Conservation (phyloP, 2,888 invertebrate genomes). For the Sympetrum striolatum region DNA sequence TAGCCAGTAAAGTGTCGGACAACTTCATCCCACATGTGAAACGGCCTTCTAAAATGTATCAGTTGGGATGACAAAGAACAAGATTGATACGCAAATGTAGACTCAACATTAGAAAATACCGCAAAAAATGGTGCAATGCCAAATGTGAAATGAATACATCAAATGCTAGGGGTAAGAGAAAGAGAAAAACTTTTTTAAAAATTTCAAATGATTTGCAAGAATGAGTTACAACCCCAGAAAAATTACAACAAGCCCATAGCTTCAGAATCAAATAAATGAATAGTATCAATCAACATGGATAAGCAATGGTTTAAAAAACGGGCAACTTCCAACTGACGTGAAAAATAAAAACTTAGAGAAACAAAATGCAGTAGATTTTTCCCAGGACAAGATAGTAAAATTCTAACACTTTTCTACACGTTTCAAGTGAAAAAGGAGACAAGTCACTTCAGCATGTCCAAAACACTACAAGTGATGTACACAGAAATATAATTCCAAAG, state of each 20-base stretch:
- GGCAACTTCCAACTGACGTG: conserved; percentile 33
- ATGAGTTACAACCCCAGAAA: conserved; percentile 8
- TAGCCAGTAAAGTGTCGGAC: not conserved
- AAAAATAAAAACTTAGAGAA: conserved; percentile 30
- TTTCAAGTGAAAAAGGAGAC: conserved; percentile 36
- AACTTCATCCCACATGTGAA: conserved; percentile 34
- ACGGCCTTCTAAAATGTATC: conserved; percentile 10
- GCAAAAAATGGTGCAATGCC: conserved; percentile 37
- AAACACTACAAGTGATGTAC: conserved; percentile 34
- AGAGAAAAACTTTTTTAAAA: not conserved
- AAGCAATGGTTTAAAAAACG: conserved; percentile 38
- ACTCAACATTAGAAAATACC: conserved; percentile 39
- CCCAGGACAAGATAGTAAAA: conserved; percentile 28
- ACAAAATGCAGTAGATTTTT: conserved; percentile 44
- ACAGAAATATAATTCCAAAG: conserved; percentile 31
- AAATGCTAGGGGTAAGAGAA: not conserved
- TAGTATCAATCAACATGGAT: conserved; percentile 40
- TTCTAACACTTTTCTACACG: conserved; percentile 33
- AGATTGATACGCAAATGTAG: conserved; percentile 23
- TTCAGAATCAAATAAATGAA: conserved; percentile 36
- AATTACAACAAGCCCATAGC: conserved; percentile 32
- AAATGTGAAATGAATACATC: conserved; percentile 39
- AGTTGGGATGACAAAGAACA: conserved; percentile 19
- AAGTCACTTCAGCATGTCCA: conserved; percentile 42
- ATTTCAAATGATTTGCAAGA: conserved; percentile 7